Evolutionary conservation across 1,140 invertebrate genomes (phyloP).

Genomic region (Zaprionus kolodkinae): DNA sequence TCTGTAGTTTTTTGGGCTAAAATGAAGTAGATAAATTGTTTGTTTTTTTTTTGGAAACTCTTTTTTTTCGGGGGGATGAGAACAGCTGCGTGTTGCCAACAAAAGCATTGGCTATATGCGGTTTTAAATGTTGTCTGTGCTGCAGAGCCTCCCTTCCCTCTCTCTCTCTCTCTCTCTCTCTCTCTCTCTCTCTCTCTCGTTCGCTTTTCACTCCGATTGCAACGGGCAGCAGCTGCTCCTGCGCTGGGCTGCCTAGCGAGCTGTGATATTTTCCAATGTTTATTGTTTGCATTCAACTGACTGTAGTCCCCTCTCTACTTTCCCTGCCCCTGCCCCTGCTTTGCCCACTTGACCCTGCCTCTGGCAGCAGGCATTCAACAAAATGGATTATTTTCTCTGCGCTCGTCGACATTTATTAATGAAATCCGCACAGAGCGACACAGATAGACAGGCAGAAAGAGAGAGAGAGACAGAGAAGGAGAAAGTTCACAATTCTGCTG

Average conservation of each 20-base stretch:
- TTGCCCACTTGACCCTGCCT: background rate
- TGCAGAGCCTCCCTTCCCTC: background rate
- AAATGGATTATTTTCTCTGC: conserved; percentile 72
- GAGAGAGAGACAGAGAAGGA: conserved; percentile 2
- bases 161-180: background rate
- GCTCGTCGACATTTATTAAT: conserved; percentile 77
- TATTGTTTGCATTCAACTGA: conserved; percentile 72
- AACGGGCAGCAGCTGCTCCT: conserved; percentile 46
- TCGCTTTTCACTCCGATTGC: conserved; percentile 32
- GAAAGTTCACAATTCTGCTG: background rate
- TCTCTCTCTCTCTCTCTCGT: background rate
- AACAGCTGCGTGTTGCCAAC: conserved; percentile 60
- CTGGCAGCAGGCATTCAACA: conserved; percentile 36
- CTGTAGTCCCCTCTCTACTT: conserved; percentile 11
- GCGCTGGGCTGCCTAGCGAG: conserved; percentile 61
- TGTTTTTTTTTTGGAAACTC: conserved; percentile 24
- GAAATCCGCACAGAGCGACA: conserved; percentile 54
- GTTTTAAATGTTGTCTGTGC: conserved; percentile 43
- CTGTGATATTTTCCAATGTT: conserved; percentile 71
- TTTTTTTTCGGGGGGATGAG: background rate
- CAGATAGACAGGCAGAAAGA: background rate
- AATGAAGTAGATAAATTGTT: conserved; percentile 74
- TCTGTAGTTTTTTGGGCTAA: conserved; percentile 27
- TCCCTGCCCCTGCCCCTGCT: background rate
- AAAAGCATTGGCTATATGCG: conserved; percentile 66